Base-by-base conservation (phyloP, 2,888 invertebrate species). In the Tipula helvola region DNA sequence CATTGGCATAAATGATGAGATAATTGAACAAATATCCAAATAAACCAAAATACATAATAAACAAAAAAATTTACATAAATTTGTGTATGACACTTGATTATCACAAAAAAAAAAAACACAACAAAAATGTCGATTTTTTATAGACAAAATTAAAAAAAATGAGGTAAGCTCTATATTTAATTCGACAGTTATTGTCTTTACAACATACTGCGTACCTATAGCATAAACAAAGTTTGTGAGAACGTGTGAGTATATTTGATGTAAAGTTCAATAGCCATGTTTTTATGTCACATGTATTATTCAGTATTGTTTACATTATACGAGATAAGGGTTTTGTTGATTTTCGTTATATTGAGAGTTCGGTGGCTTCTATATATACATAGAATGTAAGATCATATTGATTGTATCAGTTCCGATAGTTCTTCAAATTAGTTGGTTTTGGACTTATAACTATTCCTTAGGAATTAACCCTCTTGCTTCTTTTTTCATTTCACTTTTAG, bases 1-100 rank as follows among this genome's bases (percentile, higher is more conserved):
- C 71, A 71, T 71, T 71, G 71, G 71, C 71, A 71, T 71, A 71
- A 71, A 71, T 71, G 71, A 71, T 71, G 71, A 71, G 71, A 71
- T 71, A 71, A 71, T 71, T 71, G 71, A 71, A 28, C 28, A 71
- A 71, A 71, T 71, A 71, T 28, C 28, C 28, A 28, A 71, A 71
- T 71, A 71, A 71, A 71, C 71, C 18, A 71, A 71, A 18, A 71
- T 28, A 28, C 28, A 28, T 28, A 71, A 52, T 44, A 52, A 16
- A n/a, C n/a, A 52, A 16, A 71, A 10, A 71, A 18, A 71, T 71
- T 71, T 71, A 71, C 71, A 71, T 71, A 71, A 71, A 71, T 71
- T 71, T 71, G 71, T 71, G 71, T 71, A 71, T 71, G 71, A 71
- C 71, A 71, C 71, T 71, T 71, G 71, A 71, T 71, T 18, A 28